Evolutionary conservation across 2,888 invertebrate species (phyloP).

Genomic region (Agriopis leucophaearia): DNA sequence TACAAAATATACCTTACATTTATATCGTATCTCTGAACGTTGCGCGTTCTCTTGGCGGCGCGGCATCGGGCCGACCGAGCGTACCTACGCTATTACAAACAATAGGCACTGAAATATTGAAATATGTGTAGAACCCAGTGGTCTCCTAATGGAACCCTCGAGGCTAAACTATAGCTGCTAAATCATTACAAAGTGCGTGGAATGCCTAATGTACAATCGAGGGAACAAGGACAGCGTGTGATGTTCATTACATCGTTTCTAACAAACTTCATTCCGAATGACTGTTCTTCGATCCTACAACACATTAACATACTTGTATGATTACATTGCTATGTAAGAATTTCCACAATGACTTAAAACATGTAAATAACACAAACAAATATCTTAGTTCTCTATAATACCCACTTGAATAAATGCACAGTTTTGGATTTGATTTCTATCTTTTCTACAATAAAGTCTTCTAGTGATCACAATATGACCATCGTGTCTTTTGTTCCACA

Average conservation of each 20-base stretch:
- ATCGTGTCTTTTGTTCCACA: neutral
- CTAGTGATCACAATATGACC: neutral
- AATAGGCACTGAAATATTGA: constrained; percentile 77
- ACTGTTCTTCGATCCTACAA: constrained; percentile 13
- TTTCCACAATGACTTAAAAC: constrained; percentile 20
- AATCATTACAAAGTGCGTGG: constrained; percentile 69
- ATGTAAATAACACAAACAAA: constrained; percentile 14
- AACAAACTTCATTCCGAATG: constrained; percentile 39
- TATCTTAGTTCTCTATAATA: constrained; percentile 13
- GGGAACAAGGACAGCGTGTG: constrained; percentile 52
- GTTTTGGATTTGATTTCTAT: constrained; percentile 6
- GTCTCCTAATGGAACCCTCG: constrained; percentile 48
- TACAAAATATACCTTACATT: constrained; percentile 73
- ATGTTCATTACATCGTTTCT: constrained; percentile 42
- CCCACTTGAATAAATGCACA: constrained; percentile 14
- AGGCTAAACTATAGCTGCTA: constrained; percentile 63
- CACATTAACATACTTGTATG: constrained; percentile 19
- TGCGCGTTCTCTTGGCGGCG: constrained; percentile 54
- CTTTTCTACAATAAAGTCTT: neutral
- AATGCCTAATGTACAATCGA: constrained; percentile 70
- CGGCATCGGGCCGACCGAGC: constrained; percentile 55
- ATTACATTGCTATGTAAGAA: constrained; percentile 12
- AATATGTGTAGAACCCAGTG: constrained; percentile 58
- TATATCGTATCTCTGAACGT: constrained; percentile 82
- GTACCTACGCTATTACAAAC: constrained; percentile 68